Conservation (phyloP, 2,113 vertebrate genomes). For the Ia io region DNA sequence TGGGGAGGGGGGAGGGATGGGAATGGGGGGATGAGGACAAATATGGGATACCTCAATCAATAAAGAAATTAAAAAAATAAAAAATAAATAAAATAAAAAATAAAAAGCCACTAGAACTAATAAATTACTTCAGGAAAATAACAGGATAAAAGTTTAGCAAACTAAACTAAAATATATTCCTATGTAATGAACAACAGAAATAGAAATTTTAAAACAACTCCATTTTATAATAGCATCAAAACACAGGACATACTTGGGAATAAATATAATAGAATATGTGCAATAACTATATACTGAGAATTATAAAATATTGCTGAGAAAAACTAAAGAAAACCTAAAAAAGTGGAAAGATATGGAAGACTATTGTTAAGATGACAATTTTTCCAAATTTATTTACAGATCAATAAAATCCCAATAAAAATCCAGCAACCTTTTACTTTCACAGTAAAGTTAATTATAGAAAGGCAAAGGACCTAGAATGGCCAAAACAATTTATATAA, state of each 20-base stretch:
- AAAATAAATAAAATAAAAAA: too few species aligned
- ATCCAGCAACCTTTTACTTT: background rate
- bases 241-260: background rate
- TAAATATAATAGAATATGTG: background rate
- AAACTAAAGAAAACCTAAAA: constrained; percentile 1
- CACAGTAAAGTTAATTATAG: background rate
- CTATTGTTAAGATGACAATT: background rate
- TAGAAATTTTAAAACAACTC: background rate
- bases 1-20: too few species aligned
- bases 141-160: background rate
- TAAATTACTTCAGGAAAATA: background rate
- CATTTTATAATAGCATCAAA: background rate
- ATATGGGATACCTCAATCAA: too few species aligned
- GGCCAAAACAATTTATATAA: background rate
- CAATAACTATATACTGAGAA: background rate
- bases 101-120: background rate
- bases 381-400: background rate
- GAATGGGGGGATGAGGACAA: too few species aligned
- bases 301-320: background rate
- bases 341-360: background rate
- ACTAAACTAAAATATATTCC: constrained; percentile 11
- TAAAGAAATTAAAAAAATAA: too few species aligned
- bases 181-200: background rate
- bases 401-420: background rate
- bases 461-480: background rate